These are phyloP conservation scores for Pelvicachromis taeniatus DNA, from an alignment of 2,113 vertebrate genomes.

Conservation along the genomic window DNA sequence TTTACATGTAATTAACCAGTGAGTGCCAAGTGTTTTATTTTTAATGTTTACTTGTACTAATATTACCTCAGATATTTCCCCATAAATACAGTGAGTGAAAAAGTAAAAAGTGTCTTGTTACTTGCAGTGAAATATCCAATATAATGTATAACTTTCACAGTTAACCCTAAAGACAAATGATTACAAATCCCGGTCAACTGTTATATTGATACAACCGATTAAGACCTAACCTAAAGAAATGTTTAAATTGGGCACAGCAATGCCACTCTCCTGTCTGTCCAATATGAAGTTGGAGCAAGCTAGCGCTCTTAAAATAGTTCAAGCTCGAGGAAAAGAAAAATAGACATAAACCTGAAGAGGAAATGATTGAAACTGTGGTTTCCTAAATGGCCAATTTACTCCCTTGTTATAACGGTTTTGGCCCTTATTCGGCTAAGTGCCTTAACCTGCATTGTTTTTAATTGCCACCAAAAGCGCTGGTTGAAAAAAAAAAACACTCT, in stretches of 20 bases:
- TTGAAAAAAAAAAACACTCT: background rate
- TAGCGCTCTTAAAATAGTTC: background rate
- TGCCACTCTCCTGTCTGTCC: background rate
- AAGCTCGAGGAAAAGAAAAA: background rate
- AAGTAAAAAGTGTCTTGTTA: background rate
- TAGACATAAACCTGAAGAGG: background rate
- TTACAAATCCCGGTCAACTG: background rate
- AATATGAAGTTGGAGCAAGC: background rate
- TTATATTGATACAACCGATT: background rate
- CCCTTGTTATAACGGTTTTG: background rate
- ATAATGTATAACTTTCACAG: background rate
- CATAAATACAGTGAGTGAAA: background rate
- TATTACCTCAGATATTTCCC: background rate
- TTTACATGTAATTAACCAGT: background rate
- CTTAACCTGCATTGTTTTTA: background rate
- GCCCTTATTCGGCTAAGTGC: background rate
- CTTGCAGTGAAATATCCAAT: background rate
- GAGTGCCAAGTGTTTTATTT: background rate
- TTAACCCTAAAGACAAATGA: background rate
- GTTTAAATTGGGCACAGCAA: background rate
- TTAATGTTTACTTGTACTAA: background rate
- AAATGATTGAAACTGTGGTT: background rate
- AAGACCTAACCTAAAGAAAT: background rate
- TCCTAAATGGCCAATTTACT: background rate
- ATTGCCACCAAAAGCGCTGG: background rate